Conservation (phyloP, 2,797 vertebrate genomes). For the Danio tinwini region DNA sequence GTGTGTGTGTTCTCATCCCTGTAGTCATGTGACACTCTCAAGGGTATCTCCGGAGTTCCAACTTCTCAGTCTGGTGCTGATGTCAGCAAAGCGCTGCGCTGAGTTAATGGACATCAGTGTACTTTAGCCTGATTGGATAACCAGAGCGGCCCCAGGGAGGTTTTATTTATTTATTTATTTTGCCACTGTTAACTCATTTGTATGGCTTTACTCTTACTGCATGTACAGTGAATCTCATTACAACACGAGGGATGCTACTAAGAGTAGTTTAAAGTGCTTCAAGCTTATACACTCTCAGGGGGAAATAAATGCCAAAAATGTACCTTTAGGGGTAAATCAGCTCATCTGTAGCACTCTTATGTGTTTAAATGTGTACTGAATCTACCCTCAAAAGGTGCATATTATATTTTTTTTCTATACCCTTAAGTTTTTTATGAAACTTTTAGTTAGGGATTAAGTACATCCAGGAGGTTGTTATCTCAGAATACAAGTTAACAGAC, state of each 20-base stretch:
- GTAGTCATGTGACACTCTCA: slow-evolving; percentile 38
- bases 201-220: background rate
- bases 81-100: slow-evolving; percentile 69
- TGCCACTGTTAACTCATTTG: slow-evolving; percentile 7
- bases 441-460: too few species aligned
- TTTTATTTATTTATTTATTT: slow-evolving; percentile 20
- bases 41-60: slow-evolving; percentile 41
- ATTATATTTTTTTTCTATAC: background rate
- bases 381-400: background rate
- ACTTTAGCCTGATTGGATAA: slow-evolving; percentile 74
- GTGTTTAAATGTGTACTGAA: background rate
- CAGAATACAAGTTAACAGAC: too few species aligned
- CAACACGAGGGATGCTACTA: background rate
- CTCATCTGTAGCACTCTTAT: background rate
- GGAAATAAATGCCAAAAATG: background rate
- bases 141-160: slow-evolving; percentile 45
- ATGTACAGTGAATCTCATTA: background rate
- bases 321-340: background rate
- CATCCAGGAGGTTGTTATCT: too few species aligned
- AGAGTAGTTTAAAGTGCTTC: background rate
- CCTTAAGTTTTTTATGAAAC: background rate
- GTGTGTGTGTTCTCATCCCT: slow-evolving; percentile 8
- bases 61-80: slow-evolving; percentile 61
- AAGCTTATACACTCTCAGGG: background rate
- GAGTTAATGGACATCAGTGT: slow-evolving; percentile 70